Evolutionary conservation across 2,888 invertebrate species (phyloP).

Genomic region (Pristionchus mayeri): DNA sequence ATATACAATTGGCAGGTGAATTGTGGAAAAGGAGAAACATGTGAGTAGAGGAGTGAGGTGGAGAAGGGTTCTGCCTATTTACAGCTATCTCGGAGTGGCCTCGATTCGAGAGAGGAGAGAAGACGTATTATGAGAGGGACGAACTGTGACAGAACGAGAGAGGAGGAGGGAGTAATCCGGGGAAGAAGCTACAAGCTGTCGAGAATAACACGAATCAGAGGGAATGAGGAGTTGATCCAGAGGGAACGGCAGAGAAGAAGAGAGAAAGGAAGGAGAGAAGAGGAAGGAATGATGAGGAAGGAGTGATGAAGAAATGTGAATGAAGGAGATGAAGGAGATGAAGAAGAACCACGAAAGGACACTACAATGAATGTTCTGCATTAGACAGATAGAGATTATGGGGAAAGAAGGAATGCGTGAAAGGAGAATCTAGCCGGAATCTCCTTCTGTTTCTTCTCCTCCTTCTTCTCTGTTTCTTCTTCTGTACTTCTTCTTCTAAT

Average conservation of each 20-base stretch:
- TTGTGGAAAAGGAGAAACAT: too few species aligned
- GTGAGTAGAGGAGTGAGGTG: too few species aligned
- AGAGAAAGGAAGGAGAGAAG: slow-evolving; percentile 19
- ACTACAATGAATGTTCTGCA: too few species aligned
- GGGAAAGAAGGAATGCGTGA: not conserved
- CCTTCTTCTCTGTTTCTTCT: slow-evolving; percentile 4
- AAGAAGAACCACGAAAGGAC: too few species aligned
- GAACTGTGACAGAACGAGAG: not conserved
- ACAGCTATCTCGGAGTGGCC: too few species aligned
- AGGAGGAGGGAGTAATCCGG: not conserved
- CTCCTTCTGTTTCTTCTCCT: not conserved
- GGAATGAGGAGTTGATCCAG: not conserved
- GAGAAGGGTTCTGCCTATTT: too few species aligned
- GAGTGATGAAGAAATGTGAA: not conserved
- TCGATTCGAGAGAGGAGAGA: not conserved
- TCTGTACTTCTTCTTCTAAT: not conserved
- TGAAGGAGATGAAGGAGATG: not conserved
- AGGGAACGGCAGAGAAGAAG: not conserved
- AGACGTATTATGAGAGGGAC: not conserved
- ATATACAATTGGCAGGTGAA: too few species aligned
- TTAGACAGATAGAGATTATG: too few species aligned
- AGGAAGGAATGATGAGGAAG: not conserved
- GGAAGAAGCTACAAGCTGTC: too few species aligned
- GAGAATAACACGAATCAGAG: not conserved
- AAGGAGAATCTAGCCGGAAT: not conserved